Conservation (phyloP, 1,140 invertebrate species). For the Mylabris phalerata region DNA sequence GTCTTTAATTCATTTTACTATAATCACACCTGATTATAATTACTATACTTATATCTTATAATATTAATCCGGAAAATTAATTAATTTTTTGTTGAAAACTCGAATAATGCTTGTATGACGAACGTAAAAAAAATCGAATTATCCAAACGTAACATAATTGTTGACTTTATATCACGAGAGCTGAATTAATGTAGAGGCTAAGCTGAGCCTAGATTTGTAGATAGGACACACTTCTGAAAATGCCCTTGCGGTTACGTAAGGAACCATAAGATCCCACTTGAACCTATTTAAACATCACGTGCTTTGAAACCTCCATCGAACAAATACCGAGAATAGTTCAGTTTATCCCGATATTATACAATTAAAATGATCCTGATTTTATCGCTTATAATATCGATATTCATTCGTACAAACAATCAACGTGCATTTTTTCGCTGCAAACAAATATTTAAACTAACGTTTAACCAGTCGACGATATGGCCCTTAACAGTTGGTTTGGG, state of each 20-base stretch:
- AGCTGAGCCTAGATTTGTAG: conserved; percentile 17
- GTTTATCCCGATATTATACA: not conserved
- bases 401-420: too few species aligned
- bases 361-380: conserved; percentile 8
- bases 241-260: conserved; percentile 13
- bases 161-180: conserved; percentile 16
- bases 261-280: conserved; percentile 16
- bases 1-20: conserved; percentile 19
- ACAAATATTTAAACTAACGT: too few species aligned
- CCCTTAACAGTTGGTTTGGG: too few species aligned
- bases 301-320: conserved; percentile 7
- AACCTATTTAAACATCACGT: conserved; percentile 19
- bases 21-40: too few species aligned
- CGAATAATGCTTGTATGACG: too few species aligned
- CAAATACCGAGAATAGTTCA: conserved; percentile 6
- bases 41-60: too few species aligned
- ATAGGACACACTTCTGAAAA: conserved; percentile 20
- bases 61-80: too few species aligned
- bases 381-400: not conserved
- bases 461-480: too few species aligned
- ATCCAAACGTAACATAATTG: conserved; percentile 13
- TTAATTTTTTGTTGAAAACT: too few species aligned
- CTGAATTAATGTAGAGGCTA: conserved; percentile 19
- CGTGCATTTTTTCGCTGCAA: too few species aligned
- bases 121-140: conserved; percentile 2